Percentiles rank a stretch among this genome's conserved stretches.
phyloP scores from a whole-genome alignment of 2,888 invertebrate genomes.

The Pterostichus madidus region DNA sequence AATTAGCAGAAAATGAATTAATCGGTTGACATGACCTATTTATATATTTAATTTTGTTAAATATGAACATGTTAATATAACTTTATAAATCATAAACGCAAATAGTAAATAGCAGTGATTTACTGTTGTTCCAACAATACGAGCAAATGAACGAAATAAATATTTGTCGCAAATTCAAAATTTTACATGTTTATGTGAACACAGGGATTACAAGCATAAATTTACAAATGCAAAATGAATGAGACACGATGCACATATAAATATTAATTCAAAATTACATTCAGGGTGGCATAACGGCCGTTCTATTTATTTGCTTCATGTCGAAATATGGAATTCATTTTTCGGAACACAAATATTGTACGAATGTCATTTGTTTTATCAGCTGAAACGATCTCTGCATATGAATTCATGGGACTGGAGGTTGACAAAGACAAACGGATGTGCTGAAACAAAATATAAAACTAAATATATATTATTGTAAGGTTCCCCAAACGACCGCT shows the following conservation, averaged over 20 bases:
- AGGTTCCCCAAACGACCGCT: background rate
- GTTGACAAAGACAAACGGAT: constrained; percentile 56
- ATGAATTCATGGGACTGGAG: constrained; percentile 31
- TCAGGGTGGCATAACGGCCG: constrained; percentile 39
- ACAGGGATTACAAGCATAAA: constrained; percentile 64
- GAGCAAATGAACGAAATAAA: constrained; percentile 58
- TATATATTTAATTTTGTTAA: constrained; percentile 34
- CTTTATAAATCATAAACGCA: constrained; percentile 58
- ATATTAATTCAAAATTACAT: constrained; percentile 65
- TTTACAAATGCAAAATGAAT: constrained; percentile 66
- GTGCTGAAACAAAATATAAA: constrained; percentile 29
- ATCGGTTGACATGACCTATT: background rate
- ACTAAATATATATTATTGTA: constrained; percentile 29
- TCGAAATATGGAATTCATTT: constrained; percentile 58
- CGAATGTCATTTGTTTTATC: constrained; percentile 57
- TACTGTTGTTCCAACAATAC: constrained; percentile 50
- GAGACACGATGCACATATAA: constrained; percentile 66
- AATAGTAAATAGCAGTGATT: constrained; percentile 62
- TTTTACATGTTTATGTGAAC: constrained; percentile 66
- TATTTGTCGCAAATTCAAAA: constrained; percentile 65
- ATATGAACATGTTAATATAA: constrained; percentile 58
- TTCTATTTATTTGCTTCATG: constrained; percentile 55
- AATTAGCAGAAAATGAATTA: constrained; percentile 30
- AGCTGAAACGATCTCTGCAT: constrained; percentile 52
- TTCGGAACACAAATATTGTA: constrained; percentile 56